Conservation (phyloP, 2,888 invertebrate species). For the Dendrolimus houi region DNA sequence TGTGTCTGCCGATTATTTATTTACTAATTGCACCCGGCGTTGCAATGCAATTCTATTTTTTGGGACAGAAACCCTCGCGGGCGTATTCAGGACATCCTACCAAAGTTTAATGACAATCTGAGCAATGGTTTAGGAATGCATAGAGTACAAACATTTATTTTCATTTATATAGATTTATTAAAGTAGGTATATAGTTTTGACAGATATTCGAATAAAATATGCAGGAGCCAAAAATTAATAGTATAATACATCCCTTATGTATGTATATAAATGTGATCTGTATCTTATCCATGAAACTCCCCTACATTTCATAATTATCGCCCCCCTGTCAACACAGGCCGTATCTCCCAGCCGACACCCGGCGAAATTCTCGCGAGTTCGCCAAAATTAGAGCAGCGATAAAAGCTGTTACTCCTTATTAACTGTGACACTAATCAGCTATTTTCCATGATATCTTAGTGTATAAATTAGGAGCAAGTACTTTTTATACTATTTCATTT, state of each 20-base stretch:
- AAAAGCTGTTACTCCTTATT: constrained; percentile 46
- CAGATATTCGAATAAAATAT: too few species aligned
- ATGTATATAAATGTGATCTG: neutral
- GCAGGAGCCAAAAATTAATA: too few species aligned
- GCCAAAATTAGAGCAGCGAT: constrained; percentile 32
- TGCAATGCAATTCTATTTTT: too few species aligned
- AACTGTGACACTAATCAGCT: constrained; percentile 42
- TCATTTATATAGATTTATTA: too few species aligned
- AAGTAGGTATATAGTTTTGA: too few species aligned
- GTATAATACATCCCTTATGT: neutral
- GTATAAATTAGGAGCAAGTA: neutral
- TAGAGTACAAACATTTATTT: too few species aligned
- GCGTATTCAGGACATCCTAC: too few species aligned
- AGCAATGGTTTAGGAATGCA: too few species aligned
- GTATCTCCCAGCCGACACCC: constrained; percentile 14
- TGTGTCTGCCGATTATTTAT: too few species aligned
- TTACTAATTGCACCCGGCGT: too few species aligned
- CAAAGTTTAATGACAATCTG: too few species aligned
- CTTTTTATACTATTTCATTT: neutral
- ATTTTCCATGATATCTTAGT: constrained; percentile 6
- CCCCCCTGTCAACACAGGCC: constrained; percentile 39
- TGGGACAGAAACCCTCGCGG: too few species aligned
- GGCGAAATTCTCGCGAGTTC: constrained; percentile 35
- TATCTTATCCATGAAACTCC: constrained; percentile 3
- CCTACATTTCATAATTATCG: constrained; percentile 55